These are phyloP conservation scores for Chamaea fasciata DNA, from an alignment of 2,113 vertebrate species.

Conservation along the genomic window DNA sequence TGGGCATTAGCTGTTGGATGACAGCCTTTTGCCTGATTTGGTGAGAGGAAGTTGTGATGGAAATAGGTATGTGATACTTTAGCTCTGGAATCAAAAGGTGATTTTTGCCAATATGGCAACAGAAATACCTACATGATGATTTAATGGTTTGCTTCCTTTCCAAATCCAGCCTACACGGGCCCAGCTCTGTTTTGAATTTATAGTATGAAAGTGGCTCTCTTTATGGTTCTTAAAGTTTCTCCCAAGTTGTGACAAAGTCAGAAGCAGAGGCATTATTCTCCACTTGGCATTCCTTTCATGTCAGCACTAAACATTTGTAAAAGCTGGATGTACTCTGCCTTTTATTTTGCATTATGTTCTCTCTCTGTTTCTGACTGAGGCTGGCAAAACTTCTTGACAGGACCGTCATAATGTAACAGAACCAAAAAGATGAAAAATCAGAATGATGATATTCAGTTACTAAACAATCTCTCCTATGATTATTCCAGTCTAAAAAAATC, in stretches of 20 bases:
- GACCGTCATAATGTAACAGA: neutral
- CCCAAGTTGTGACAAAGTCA: neutral
- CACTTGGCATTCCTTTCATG: constrained; percentile 6
- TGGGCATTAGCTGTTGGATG: neutral
- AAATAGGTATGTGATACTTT: neutral
- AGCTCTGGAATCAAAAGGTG: neutral
- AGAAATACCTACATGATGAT: neutral
- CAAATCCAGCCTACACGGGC: neutral
- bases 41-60: neutral
- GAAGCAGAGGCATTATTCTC: neutral
- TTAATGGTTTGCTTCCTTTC: neutral
- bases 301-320: neutral
- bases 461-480: neutral
- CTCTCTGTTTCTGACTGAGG: neutral
- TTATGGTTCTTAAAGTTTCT: neutral
- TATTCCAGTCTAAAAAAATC: neutral
- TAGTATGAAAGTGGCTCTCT: neutral
- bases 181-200: neutral
- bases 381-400: neutral
- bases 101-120: neutral
- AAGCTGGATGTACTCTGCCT: neutral
- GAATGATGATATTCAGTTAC: neutral
- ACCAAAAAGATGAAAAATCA: neutral
- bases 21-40: neutral
- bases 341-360: neutral